These are phyloP conservation scores for Motacilla tschutschensis DNA, from an alignment of 2,113 vertebrate genomes.

Conservation along the genomic window DNA sequence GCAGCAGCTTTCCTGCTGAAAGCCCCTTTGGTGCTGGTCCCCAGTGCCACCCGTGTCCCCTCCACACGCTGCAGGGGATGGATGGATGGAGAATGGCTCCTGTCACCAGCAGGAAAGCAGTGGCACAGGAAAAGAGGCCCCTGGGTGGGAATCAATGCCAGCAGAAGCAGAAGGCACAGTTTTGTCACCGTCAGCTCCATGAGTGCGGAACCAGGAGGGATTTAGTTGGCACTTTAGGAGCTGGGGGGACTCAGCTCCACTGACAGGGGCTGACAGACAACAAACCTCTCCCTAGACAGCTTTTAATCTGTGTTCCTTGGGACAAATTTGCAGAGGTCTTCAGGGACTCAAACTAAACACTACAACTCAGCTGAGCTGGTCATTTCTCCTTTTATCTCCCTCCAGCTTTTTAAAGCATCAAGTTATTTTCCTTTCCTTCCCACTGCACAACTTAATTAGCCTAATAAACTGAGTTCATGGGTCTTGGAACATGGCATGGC, in stretches of 20 bases:
- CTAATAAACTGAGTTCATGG: neutral
- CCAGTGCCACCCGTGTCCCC: neutral
- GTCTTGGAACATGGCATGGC: neutral
- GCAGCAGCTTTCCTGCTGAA: neutral
- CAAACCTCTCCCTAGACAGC: neutral
- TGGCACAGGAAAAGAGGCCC: neutral
- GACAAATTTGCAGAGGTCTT: neutral
- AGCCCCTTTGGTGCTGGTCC: neutral
- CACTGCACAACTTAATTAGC: neutral
- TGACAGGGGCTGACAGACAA: neutral
- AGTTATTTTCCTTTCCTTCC: neutral
- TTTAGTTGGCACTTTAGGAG: neutral
- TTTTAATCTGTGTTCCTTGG: neutral
- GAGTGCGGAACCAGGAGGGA: neutral
- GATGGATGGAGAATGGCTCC: too few relatives aligned
- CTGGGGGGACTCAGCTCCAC: neutral
- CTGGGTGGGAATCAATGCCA: neutral
- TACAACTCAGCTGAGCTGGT: neutral
- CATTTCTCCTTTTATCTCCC: slow-evolving; percentile 19
- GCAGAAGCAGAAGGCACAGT: neutral
- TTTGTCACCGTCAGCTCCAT: neutral
- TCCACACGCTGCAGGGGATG: too few relatives aligned
- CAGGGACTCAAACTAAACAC: slow-evolving; percentile 30
- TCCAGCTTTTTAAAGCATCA: neutral
- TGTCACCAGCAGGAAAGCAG: too few relatives aligned